Conservation (phyloP, 1,140 invertebrate genomes). For the Drosophila navojoa region DNA sequence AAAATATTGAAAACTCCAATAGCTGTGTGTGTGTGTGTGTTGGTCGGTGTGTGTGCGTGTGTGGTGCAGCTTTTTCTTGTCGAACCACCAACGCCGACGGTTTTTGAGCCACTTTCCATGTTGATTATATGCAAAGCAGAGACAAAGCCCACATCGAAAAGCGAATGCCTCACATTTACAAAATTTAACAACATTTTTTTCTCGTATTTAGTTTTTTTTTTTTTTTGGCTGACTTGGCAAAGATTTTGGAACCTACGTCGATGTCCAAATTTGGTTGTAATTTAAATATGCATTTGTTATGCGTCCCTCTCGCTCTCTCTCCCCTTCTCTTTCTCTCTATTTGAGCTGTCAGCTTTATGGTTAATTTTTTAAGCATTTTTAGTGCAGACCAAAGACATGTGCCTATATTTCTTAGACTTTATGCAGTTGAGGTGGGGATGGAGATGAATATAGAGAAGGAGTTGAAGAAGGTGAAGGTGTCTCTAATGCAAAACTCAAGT, state of each 20-base stretch:
- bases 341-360: conserved; percentile 30
- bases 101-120: conserved; percentile 41
- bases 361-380: conserved; percentile 12
- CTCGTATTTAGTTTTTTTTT: too few species aligned
- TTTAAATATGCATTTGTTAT: conserved; percentile 68
- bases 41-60: conserved; percentile 4
- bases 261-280: conserved; percentile 51
- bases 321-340: conserved; percentile 11
- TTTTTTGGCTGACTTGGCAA: conserved; percentile 39
- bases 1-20: conserved; percentile 63
- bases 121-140: conserved; percentile 37
- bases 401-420: neutral
- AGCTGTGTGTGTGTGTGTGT: conserved; percentile 40
- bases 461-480: too few species aligned
- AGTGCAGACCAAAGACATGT: neutral
- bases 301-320: neutral
- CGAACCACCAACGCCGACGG: conserved; percentile 44
- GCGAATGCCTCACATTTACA: conserved; percentile 39
- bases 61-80: conserved; percentile 15
- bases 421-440: too few species aligned
- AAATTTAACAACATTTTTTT: neutral
- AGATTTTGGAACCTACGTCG: conserved; percentile 46
- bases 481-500: too few species aligned
- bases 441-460: too few species aligned
- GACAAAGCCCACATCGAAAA: conserved; percentile 44